Conservation (phyloP, 1,140 invertebrate species). For the Bemisia tabaci region DNA sequence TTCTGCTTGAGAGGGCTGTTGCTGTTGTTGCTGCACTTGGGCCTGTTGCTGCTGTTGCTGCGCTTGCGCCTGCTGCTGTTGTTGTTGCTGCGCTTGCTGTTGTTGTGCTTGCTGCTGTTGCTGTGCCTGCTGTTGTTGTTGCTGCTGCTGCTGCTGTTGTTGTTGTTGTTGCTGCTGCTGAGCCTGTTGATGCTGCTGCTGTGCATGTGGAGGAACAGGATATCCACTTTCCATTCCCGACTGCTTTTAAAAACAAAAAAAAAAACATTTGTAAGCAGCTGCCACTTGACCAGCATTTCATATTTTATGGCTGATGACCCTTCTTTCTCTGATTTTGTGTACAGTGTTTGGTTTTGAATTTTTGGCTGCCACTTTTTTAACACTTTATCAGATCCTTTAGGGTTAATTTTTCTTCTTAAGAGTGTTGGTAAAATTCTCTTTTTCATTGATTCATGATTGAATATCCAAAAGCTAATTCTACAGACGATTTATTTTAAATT, state of each 20-base stretch:
- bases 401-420: neutral
- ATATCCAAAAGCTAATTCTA: too few relatives aligned
- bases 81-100: neutral
- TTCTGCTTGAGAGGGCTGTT: neutral
- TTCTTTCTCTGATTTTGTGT: too few relatives aligned
- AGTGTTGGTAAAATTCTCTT: neutral
- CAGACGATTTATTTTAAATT: too few relatives aligned
- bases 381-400: neutral
- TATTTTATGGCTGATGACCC: neutral
- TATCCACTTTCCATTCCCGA: neutral
- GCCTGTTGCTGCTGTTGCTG: neutral
- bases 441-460: too few relatives aligned
- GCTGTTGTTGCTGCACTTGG: neutral
- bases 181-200: neutral
- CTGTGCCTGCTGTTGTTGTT: neutral
- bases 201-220: neutral
- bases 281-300: neutral
- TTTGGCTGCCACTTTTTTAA: too few relatives aligned
- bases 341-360: too few relatives aligned
- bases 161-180: neutral
- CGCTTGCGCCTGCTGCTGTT: neutral
- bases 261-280: neutral
- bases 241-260: neutral
- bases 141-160: neutral
- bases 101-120: neutral